These are phyloP conservation scores for Palaemon carinicauda DNA, from an alignment of 1,140 invertebrate genomes.

Conservation along the genomic window DNA sequence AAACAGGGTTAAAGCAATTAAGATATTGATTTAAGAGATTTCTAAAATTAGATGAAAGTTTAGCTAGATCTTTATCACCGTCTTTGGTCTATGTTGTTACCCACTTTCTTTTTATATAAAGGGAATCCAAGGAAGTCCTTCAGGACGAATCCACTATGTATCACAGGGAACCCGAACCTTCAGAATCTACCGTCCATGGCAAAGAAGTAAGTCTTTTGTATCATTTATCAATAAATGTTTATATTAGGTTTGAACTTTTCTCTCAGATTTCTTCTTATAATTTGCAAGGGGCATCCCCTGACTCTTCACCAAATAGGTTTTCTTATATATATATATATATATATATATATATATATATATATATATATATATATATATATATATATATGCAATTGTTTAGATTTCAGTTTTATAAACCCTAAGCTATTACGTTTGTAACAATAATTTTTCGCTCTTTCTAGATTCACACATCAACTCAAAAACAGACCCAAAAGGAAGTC, in stretches of 20 bases:
- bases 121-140: slow-evolving; percentile 33
- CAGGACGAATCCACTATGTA: slow-evolving; percentile 36
- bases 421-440: no score
- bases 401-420: background rate
- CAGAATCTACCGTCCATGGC: slow-evolving; percentile 86
- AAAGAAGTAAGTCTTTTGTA: slow-evolving; percentile 73
- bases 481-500: slow-evolving; percentile 87
- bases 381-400: background rate
- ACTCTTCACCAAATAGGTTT: no score
- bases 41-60: no score
- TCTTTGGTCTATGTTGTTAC: background rate
- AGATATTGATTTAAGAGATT: no score
- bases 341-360: no score
- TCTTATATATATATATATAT: no score
- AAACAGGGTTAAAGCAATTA: no score
- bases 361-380: no score
- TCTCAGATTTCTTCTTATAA: no score
- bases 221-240: background rate
- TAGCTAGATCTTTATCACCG: no score
- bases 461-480: slow-evolving; percentile 81
- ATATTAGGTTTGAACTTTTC: no score
- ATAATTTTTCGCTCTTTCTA: background rate
- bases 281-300: no score
- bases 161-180: slow-evolving; percentile 61
- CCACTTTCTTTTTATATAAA: background rate